Base-by-base conservation (phyloP, 1,140 invertebrate genomes). In the Microplitis demolitor region DNA sequence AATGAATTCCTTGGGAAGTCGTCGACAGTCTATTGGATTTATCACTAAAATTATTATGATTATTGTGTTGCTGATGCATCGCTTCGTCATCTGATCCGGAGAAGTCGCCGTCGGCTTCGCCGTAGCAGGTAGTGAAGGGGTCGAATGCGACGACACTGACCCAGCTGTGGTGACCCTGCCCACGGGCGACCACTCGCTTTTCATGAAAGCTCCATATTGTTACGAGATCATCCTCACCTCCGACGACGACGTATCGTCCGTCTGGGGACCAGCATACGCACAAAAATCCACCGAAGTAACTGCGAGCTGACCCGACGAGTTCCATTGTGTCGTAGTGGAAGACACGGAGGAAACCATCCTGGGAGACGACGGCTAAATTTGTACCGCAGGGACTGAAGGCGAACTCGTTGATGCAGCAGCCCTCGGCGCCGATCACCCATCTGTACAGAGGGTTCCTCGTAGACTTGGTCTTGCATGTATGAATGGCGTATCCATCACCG, bases 181-280 rank as follows among this genome's bases (percentile, higher is more conserved):
- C 97, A 39, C 98, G 88, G 37, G 97, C 98, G 4, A 99, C 94
- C 8, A 99, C 97, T 64, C 97, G 89, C 78, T 96, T 92, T 81
- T 99, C 97, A 78, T 92, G 88, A 82, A 98, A 93, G 62, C 95
- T 97, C 94, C 96, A 99, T n/a, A 99, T 94, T 6, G 98, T 99
- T 4, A 99, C 94, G 51, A 99, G 88, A 87, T 99, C 98, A 88
- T 99, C 98, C 88, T 99, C 98, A 31, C 98, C 98, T 4, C 98
- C 98, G 2, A 96, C 96, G 2, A 97, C 97, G 51, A 99, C 93
- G 81, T 97, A 97, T 80, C 94, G 94, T 6, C 96, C 94, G 88
- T 99, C 98, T 0, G 97, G 97, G 14, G 97, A 98, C 98, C 98
- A 99, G 82, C 96, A 96, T 13, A 99, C 96, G 85, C 98, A 99